Percentiles rank a stretch among this genome's conserved stretches.
phyloP scores from a whole-genome alignment of 2,113 vertebrate species.

The Zosterops japonicus region DNA sequence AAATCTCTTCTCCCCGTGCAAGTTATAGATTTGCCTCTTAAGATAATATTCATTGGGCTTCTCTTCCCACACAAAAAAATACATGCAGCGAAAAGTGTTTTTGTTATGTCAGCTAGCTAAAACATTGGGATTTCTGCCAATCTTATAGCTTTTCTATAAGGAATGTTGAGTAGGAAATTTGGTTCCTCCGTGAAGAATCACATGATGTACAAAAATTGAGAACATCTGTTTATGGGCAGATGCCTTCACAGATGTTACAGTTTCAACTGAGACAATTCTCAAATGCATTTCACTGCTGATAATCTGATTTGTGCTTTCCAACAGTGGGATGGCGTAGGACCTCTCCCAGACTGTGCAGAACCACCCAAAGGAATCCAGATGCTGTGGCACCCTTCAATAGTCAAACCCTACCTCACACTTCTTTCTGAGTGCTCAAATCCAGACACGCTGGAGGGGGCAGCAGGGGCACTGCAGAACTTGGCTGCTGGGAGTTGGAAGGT shows the following conservation, averaged over 20 bases:
- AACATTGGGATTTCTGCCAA: neutral
- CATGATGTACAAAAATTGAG: neutral
- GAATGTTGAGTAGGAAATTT: neutral
- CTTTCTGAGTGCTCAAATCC: slow-evolving; percentile 99
- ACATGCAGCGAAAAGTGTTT: neutral
- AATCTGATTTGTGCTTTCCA: slow-evolving; percentile 44
- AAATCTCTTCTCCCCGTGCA: neutral
- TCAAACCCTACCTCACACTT: slow-evolving; percentile 99
- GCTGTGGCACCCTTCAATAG: slow-evolving; percentile 99
- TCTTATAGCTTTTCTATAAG: neutral
- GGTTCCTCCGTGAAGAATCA: neutral
- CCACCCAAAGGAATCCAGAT: slow-evolving; percentile 98
- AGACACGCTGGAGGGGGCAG: slow-evolving; percentile 97
- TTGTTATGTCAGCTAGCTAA: neutral
- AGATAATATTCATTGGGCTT: neutral
- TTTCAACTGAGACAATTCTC: neutral
- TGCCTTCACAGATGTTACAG: neutral
- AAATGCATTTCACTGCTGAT: neutral
- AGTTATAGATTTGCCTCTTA: neutral
- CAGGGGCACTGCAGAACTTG: slow-evolving; percentile 97
- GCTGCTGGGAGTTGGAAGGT: slow-evolving; percentile 99
- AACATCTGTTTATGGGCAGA: neutral
- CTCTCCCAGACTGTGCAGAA: slow-evolving; percentile 92
- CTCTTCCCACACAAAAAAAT: neutral
- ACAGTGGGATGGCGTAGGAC: slow-evolving; percentile 98